A percentile compares a stretch with the other conserved stretches of the same genome.
phyloP scores from a whole-genome alignment of 1,140 invertebrate species.

The Oncopodura yosiiana region DNA sequence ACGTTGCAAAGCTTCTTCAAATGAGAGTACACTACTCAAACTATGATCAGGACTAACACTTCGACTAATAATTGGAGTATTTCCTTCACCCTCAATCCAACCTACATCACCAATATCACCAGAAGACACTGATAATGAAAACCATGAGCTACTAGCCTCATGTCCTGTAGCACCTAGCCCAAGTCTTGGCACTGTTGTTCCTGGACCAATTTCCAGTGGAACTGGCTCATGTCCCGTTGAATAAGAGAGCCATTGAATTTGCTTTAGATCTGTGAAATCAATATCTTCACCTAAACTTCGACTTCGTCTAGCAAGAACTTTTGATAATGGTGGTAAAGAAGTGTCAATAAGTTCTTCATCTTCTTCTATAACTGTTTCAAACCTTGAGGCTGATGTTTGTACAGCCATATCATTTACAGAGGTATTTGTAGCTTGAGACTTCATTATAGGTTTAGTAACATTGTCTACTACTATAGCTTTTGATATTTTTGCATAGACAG shows the following conservation, averaged over 20 bases:
- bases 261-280: constrained; percentile 1
- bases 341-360: too few relatives aligned
- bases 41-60: constrained; percentile 17
- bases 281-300: constrained; percentile 9
- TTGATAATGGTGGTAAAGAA: background rate
- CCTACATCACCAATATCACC: background rate
- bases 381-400: too few relatives aligned
- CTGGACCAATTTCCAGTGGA: too few relatives aligned
- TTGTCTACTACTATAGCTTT: too few relatives aligned
- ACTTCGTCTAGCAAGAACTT: constrained; percentile 1
- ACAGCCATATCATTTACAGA: too few relatives aligned
- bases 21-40: background rate
- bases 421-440: too few relatives aligned
- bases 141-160: background rate
- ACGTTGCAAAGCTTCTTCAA: background rate
- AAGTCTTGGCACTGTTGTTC: constrained; percentile 1
- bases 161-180: background rate
- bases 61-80: constrained; percentile 10
- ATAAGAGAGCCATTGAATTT: constrained; percentile 7
- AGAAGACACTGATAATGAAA: constrained; percentile 7
- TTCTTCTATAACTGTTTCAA: too few relatives aligned
- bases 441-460: too few relatives aligned
- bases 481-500: too few relatives aligned
- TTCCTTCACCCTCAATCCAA: background rate
- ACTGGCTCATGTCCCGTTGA: background rate